Conservation (phyloP, 2,888 invertebrate genomes). For the Campoplex nolae region DNA sequence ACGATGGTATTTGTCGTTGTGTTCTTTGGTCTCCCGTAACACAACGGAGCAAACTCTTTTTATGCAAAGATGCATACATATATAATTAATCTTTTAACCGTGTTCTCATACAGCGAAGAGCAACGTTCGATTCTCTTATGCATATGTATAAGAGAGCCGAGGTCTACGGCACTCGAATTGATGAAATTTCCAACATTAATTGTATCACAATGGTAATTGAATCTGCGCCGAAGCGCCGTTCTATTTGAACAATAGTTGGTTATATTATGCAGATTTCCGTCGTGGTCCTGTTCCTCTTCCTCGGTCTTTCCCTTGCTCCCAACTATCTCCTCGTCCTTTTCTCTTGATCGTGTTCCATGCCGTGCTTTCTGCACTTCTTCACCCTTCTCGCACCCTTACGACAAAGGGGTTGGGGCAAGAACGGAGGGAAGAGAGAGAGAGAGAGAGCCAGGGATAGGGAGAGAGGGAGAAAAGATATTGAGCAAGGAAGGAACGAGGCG, state of each 20-base stretch:
- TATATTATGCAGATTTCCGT: constrained; percentile 85
- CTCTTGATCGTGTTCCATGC: constrained; percentile 59
- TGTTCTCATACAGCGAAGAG: constrained; percentile 62
- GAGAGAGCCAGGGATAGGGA: constrained; percentile 6
- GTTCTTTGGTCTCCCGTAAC: not conserved
- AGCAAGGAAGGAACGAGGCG: constrained; percentile 26
- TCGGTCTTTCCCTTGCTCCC: constrained; percentile 53
- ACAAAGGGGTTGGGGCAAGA: constrained; percentile 57
- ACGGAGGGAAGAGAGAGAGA: constrained; percentile 34
- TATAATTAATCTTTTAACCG: constrained; percentile 29
- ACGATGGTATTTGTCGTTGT: constrained; percentile 15
- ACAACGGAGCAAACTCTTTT: not conserved
- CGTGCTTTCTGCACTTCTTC: constrained; percentile 67
- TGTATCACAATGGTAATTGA: constrained; percentile 85
- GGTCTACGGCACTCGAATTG: constrained; percentile 82
- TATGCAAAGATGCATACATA: constrained; percentile 13
- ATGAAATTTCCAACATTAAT: constrained; percentile 85
- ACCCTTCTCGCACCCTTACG: constrained; percentile 63
- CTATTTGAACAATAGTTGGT: constrained; percentile 85
- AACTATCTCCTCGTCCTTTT: constrained; percentile 53
- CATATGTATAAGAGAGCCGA: constrained; percentile 82
- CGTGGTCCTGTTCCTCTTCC: constrained; percentile 77
- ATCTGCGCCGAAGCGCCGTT: constrained; percentile 82
- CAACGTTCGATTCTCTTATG: constrained; percentile 83
- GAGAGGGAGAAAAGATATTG: constrained; percentile 10